Evolutionary conservation across 1,140 invertebrate species (phyloP).

Genomic region (Zaprionus inermis): DNA sequence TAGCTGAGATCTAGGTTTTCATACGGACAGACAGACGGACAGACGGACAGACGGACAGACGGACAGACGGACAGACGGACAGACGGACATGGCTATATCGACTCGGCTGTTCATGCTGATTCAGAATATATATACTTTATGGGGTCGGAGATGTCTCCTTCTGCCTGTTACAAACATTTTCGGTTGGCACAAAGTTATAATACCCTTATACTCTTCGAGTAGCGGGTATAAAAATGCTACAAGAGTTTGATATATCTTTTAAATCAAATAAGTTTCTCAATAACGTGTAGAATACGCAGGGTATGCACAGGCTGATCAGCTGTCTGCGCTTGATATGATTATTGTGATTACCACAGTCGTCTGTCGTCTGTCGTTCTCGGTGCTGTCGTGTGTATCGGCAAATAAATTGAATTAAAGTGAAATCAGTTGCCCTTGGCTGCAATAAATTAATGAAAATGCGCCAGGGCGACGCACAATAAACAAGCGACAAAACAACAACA

Average conservation of each 20-base stretch:
- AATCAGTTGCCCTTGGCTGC: constrained; percentile 71
- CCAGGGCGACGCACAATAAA: constrained; percentile 48
- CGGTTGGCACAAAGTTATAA: too few species aligned
- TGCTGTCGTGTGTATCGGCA: constrained; percentile 53
- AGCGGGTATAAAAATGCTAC: too few species aligned
- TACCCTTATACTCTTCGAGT: too few species aligned
- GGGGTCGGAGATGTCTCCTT: too few species aligned
- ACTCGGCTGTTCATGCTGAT: too few species aligned
- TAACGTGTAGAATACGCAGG: not conserved
- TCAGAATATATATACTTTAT: too few species aligned
- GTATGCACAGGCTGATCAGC: constrained; percentile 4
- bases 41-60: too few species aligned
- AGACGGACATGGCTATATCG: too few species aligned
- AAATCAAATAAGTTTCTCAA: not conserved
- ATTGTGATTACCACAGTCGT: constrained; percentile 30
- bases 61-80: too few species aligned
- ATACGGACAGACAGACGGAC: too few species aligned
- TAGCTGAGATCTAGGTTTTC: too few species aligned
- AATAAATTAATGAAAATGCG: constrained; percentile 75
- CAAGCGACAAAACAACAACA: constrained; percentile 19
- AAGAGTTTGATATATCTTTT: not conserved
- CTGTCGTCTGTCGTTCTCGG: constrained; percentile 13
- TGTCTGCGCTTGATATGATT: not conserved
- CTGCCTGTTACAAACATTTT: too few species aligned
- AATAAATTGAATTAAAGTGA: constrained; percentile 81